A percentile compares a stretch with the other conserved stretches of the same genome.
These are phyloP conservation scores for Amphipyra berbera DNA, from an alignment of 2,888 invertebrate species.

Conservation along the genomic window DNA sequence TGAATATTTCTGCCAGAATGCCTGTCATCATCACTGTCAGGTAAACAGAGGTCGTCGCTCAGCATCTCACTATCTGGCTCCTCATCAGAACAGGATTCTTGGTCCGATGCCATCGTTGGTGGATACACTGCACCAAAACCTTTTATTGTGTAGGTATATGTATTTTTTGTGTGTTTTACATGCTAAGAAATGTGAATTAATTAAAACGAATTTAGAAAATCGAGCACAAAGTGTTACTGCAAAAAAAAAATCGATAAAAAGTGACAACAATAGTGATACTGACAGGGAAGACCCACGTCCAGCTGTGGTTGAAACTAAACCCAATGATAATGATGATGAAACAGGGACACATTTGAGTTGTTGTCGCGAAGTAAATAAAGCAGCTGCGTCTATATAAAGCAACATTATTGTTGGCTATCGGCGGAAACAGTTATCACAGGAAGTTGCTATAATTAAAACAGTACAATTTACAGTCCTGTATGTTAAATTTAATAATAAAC, in stretches of 20 bases:
- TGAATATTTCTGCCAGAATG: constrained; percentile 69
- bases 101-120: constrained; percentile 82
- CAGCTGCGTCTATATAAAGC: constrained; percentile 61
- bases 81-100: constrained; percentile 86
- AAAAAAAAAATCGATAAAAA: too few relatives aligned
- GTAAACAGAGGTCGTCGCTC: constrained; percentile 94
- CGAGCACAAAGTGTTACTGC: too few relatives aligned
- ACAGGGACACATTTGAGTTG: constrained; percentile 23
- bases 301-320: neutral
- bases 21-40: constrained; percentile 94
- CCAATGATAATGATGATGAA: constrained; percentile 19
- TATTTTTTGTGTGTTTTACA: too few relatives aligned
- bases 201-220: too few relatives aligned
- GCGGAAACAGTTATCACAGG: constrained; percentile 76
- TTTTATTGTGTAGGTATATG: too few relatives aligned
- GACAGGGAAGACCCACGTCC: neutral
- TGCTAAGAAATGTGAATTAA: too few relatives aligned
- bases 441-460: constrained; percentile 69
- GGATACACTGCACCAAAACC: constrained; percentile 62
- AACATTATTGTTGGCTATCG: constrained; percentile 64
- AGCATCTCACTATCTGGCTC: constrained; percentile 89
- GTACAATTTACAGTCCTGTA: constrained; percentile 33
- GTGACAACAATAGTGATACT: too few relatives aligned
- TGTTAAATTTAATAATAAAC: constrained; percentile 25
- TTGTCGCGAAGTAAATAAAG: constrained; percentile 32